Evolutionary conservation across 2,888 invertebrate genomes (phyloP), one percentile per base, ranked within the genome.

Genomic region (Pandemis heparana): DNA sequence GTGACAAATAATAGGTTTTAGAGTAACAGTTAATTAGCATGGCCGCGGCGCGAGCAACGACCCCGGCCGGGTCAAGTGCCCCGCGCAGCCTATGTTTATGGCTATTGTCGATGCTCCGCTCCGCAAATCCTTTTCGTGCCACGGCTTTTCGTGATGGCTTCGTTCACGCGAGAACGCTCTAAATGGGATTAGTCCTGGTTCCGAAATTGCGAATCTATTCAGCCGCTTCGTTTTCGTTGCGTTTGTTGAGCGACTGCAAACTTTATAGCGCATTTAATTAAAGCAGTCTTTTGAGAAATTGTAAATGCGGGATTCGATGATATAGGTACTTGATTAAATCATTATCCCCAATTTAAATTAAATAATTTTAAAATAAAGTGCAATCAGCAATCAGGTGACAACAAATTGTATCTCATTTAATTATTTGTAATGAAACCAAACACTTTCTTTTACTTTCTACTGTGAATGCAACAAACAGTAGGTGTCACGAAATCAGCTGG

Each of bases 1-100:
- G 46, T 63, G 65, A 32, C 23, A n/a, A n/a, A 71, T 51, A 75
- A 71, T 72, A 76, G 67, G 71, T 71, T 75, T 80, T 66, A 56
- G 75, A 77, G 76, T 75, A 79, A 77, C 70, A 70, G 70, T 82
- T 86, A 85, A 87, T 88, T 85, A 86, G 81, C 80, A 80, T 75
- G 78, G 78, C 80, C 79, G 78, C 80, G 78, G 84, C 79, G 76
- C 77, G 79, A 85, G 75, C 88, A 79, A 84, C 87, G 89, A 91
- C 87, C 92, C 81, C 85, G 73, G 74, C 65, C 84, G 83, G 92
- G 92, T 91, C 91, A 90, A 91, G 83, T 83, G 84, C 92, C 91
- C 83, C 84, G 82, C 84, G 82, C 75, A 81, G 83, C 85, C 75
- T 75, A 77, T 73, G 77, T 77, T 78, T 84, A 84, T 85, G 75